A percentile compares a stretch with the other conserved stretches of the same genome.
These are phyloP conservation scores for Furcula furcula DNA, from an alignment of 2,888 invertebrate species.

Conservation along the genomic window DNA sequence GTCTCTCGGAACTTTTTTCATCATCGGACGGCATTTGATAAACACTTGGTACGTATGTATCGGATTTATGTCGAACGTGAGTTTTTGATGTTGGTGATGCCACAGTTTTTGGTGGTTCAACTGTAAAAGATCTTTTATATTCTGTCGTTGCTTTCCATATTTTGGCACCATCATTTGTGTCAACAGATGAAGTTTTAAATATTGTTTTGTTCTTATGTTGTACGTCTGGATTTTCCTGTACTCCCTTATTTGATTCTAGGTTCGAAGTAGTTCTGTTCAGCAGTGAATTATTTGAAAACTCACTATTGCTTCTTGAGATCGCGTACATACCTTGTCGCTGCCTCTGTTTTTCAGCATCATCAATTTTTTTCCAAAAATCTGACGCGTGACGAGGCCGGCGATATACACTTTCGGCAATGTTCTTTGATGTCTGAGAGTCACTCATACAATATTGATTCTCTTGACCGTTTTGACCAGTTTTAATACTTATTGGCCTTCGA, in stretches of 20 bases:
- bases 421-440: slow-evolving; percentile 70
- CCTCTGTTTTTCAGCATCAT: slow-evolving; percentile 71
- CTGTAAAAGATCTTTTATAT: slow-evolving; percentile 66
- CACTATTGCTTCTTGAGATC: slow-evolving; percentile 62
- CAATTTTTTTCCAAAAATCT: slow-evolving; percentile 85
- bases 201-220: slow-evolving; percentile 57
- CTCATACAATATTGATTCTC: slow-evolving; percentile 75
- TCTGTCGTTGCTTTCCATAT: slow-evolving; percentile 77
- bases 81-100: slow-evolving; percentile 64
- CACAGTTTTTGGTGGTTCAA: slow-evolving; percentile 56
- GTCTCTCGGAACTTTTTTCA: slow-evolving; percentile 72
- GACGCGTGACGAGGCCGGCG: slow-evolving; percentile 77
- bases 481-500: slow-evolving; percentile 86
- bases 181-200: slow-evolving; percentile 49
- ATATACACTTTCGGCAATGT: slow-evolving; percentile 52
- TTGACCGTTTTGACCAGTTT: slow-evolving; percentile 69
- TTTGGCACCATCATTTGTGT: slow-evolving; percentile 66
- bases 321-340: slow-evolving; percentile 58
- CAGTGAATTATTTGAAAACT: slow-evolving; percentile 52
- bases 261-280: slow-evolving; percentile 41
- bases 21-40: slow-evolving; percentile 72
- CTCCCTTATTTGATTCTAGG: slow-evolving; percentile 44
- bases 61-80: slow-evolving; percentile 72
- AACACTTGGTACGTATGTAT: slow-evolving; percentile 58
- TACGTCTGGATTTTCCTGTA: slow-evolving; percentile 44